Conservation (phyloP, 2,888 invertebrate species). For the Andrena bicolor region DNA sequence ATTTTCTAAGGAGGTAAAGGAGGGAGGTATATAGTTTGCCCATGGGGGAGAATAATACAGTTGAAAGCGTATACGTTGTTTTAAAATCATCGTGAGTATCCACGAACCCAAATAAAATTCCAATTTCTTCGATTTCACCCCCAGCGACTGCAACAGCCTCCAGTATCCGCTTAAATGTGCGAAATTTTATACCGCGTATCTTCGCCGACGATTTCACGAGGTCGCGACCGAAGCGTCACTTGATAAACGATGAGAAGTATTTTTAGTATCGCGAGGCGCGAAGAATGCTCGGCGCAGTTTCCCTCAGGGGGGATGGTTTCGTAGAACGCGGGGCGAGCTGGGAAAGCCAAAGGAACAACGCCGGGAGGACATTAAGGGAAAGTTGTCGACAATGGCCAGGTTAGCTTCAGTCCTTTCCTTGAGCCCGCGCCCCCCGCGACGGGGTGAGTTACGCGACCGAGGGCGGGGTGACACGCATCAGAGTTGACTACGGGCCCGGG, state of each 20-base stretch:
- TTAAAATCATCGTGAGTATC: not conserved
- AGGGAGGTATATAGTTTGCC: not conserved
- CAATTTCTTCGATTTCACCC: not conserved
- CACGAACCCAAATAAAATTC: not conserved
- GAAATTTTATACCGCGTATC: not conserved
- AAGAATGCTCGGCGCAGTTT: not conserved
- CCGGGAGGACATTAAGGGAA: slow-evolving; percentile 38
- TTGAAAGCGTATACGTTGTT: not conserved
- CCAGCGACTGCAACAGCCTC: not conserved
- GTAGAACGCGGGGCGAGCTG: not conserved
- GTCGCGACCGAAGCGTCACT: not conserved
- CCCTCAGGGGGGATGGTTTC: not conserved
- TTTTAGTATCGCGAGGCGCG: not conserved
- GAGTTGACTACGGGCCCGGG: slow-evolving; percentile 28
- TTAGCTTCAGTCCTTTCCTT: slow-evolving; percentile 27
- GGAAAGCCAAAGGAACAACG: slow-evolving; percentile 16
- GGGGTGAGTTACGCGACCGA: not conserved
- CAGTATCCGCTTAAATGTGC: not conserved
- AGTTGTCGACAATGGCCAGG: slow-evolving; percentile 58
- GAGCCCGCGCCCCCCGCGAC: not conserved
- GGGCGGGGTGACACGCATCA: slow-evolving; percentile 56
- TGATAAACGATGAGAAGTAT: not conserved
- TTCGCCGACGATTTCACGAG: not conserved
- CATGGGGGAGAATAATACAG: not conserved
- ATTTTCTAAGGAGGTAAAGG: not conserved